phyloP scores from a whole-genome alignment of 2,113 vertebrate genomes.

The Protomyctophum bolini region DNA sequence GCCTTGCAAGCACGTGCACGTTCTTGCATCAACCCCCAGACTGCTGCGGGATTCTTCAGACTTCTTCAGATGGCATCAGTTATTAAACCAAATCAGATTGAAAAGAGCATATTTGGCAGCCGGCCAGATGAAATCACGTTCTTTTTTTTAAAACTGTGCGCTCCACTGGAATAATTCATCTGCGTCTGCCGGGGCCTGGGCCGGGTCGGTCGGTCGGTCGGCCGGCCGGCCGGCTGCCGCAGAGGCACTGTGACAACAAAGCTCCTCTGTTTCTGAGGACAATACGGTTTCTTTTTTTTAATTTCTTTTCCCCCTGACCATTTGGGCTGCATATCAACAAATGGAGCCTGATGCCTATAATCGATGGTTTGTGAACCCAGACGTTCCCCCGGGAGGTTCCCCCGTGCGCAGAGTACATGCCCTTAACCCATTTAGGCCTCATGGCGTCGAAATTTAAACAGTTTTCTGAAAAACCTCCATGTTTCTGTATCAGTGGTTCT shows the following conservation, averaged over 20 bases:
- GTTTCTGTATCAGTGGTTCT: no score
- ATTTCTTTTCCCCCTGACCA: constrained; percentile 23
- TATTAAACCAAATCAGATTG: constrained; percentile 61
- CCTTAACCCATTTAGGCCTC: no score
- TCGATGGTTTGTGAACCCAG: constrained; percentile 32
- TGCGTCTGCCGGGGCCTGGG: no score
- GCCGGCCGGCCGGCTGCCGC: constrained; percentile 23
- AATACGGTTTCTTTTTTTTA: constrained; percentile 37
- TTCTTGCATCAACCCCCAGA: background rate
- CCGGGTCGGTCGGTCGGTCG: no score
- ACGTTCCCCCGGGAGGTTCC: background rate
- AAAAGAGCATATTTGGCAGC: constrained; percentile 69
- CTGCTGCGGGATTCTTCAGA: constrained; percentile 39
- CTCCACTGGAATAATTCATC: constrained; percentile 68
- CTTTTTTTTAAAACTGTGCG: constrained; percentile 42
- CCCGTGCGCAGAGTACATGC: constrained; percentile 7
- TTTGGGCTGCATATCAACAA: constrained; percentile 46
- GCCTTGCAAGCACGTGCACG: no score
- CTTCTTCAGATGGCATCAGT: constrained; percentile 54
- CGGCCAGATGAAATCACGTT: constrained; percentile 69
- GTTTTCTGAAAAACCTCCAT: no score
- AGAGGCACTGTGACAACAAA: constrained; percentile 32
- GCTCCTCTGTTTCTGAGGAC: constrained; percentile 43
- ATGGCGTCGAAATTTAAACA: no score
- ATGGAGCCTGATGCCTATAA: constrained; percentile 41